Percentiles rank a stretch among this genome's conserved stretches.
phyloP scores from a whole-genome alignment of 2,888 invertebrate species.

The Aphodius granarius region DNA sequence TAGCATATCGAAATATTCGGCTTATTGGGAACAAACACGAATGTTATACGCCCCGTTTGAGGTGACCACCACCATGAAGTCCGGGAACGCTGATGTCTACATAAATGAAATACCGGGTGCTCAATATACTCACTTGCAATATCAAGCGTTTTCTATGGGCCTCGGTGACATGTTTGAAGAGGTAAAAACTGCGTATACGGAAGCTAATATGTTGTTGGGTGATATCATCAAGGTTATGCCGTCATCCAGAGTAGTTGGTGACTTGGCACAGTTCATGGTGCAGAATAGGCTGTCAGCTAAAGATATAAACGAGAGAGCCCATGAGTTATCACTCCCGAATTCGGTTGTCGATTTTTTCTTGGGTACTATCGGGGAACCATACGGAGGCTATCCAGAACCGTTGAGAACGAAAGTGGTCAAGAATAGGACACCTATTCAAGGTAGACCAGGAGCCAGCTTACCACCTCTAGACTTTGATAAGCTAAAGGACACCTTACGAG shows the following conservation, averaged over 20 bases:
- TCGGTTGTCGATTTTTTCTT: slow-evolving; percentile 2
- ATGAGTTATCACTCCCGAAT: neutral
- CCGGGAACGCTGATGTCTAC: slow-evolving; percentile 3
- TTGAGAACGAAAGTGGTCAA: slow-evolving; percentile 6
- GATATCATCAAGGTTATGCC: neutral
- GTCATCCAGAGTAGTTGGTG: neutral
- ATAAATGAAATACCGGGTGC: neutral
- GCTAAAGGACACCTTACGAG: neutral
- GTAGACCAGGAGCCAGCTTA: neutral
- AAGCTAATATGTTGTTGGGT: slow-evolving; percentile 2
- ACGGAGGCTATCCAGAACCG: slow-evolving; percentile 1
- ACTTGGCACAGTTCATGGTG: slow-evolving; percentile 5
- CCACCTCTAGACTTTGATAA: neutral
- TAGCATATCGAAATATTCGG: neutral
- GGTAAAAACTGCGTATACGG: neutral
- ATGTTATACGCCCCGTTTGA: slow-evolving; percentile 6
- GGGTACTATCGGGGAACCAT: slow-evolving; percentile 1
- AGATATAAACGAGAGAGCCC: neutral
- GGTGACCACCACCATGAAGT: neutral
- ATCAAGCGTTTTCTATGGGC: neutral
- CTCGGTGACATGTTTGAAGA: neutral
- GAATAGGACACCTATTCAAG: neutral
- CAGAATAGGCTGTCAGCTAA: neutral
- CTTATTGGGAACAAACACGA: slow-evolving; percentile 8
- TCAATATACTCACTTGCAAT: slow-evolving; percentile 4